Percentiles rank a stretch among this genome's conserved stretches.
phyloP scores from a whole-genome alignment of 2,888 invertebrate species.

The Pollenia griseotomentosa region DNA sequence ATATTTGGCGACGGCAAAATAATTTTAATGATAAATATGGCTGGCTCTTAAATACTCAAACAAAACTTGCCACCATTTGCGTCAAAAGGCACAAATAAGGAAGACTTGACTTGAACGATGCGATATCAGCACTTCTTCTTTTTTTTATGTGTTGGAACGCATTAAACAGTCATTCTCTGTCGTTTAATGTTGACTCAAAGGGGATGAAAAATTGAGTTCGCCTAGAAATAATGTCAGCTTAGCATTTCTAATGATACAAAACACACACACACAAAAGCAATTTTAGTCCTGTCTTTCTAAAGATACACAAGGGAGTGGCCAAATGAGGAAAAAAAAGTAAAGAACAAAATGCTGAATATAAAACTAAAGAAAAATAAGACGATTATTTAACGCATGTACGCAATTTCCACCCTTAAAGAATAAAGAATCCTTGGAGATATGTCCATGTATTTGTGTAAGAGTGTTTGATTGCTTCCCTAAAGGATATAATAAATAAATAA shows the following conservation, averaged over 20 bases:
- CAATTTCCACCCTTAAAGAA: slow-evolving; percentile 67
- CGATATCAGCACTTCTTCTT: background rate
- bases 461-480: background rate
- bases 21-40: slow-evolving; percentile 50
- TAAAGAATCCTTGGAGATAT: background rate
- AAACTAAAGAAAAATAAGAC: slow-evolving; percentile 37
- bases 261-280: slow-evolving; percentile 30
- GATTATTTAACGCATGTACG: slow-evolving; percentile 71
- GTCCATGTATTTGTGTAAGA: background rate
- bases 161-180: slow-evolving; percentile 46
- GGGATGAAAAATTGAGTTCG: slow-evolving; percentile 66
- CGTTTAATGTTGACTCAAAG: slow-evolving; percentile 35
- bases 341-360: background rate
- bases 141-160: slow-evolving; percentile 39
- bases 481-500: slow-evolving; percentile 68
- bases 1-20: slow-evolving; percentile 62
- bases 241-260: slow-evolving; percentile 48
- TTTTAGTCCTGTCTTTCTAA: slow-evolving; percentile 35
- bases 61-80: slow-evolving; percentile 51
- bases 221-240: slow-evolving; percentile 43
- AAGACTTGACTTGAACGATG: slow-evolving; percentile 17
- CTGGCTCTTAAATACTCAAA: slow-evolving; percentile 25
- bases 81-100: slow-evolving; percentile 43
- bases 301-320: slow-evolving; percentile 70
- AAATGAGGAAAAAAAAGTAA: slow-evolving; percentile 39